Evolutionary conservation across 1,140 invertebrate genomes (phyloP), one percentile per base, ranked within the genome.

Genomic region (Epicauta chinensis): DNA sequence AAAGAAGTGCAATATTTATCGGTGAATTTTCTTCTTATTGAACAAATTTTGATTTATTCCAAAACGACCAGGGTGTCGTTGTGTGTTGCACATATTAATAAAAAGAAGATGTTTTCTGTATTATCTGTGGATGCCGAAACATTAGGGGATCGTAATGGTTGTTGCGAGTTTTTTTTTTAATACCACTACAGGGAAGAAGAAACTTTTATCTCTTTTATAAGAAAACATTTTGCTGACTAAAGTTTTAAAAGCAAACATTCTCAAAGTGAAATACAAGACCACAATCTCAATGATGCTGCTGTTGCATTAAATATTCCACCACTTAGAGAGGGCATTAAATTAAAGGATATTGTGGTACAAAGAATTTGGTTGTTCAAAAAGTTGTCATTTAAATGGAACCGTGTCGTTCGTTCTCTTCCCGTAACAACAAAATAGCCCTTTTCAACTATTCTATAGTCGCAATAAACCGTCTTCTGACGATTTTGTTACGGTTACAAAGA

Each of bases 21-120:
- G 53, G 55, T 51, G 49, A 53, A 49, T 49, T 53, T 43, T 37
- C 7, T 7, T 23, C 16, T 53, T 57, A 57, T 57, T 57, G 49
- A 48, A 50, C 55, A 57, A 57, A 57, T 57, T 57, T 53, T 57
- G 55, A 57, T 57, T 57, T 57, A 57, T 57, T 42, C 34, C 30
- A 30, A 42, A 23, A 39, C n/a, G 23, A 23, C 23, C 16, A 37
- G 48, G 42, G 53, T 51, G 53, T 55, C 46, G 47, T 55, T 45
- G 31, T 32, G 47, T 35, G 39, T 17, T 45, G 48, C 43, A 46
- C 49, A 56, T 56, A 47, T 56, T 56, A 50, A 50, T 50, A 50
- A 50, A 50, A 40, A 42, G 48, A 50, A 41, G 48, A 49, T 48
- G 53, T 46, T 32, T 17, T 43, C 43, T 12, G 29, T 36, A 51